Conservation (phyloP, 1,140 invertebrate genomes). For the Dysdera silvatica region DNA sequence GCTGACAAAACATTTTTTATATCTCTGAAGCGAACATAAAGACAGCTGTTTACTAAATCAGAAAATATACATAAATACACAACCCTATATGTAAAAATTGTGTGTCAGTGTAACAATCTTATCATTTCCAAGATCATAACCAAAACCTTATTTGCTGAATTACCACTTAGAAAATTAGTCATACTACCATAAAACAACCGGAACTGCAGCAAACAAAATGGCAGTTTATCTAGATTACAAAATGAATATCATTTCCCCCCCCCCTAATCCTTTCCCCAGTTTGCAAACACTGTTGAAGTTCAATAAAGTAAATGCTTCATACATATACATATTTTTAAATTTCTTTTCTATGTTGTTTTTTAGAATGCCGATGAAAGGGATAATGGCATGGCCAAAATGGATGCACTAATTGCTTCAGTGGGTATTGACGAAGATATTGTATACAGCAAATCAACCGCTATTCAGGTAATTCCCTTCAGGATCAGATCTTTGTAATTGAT, state of each 20-base stretch:
- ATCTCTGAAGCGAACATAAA: too few relatives aligned
- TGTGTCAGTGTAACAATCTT: too few relatives aligned
- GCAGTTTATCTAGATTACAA: background rate
- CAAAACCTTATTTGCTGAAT: too few relatives aligned
- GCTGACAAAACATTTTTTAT: too few relatives aligned
- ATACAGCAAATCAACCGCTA: constrained; percentile 88
- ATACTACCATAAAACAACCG: background rate
- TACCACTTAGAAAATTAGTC: background rate
- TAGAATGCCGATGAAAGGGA: constrained; percentile 64
- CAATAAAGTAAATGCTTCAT: background rate
- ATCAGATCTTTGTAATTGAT: background rate
- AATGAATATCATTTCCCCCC: background rate
- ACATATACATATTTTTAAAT: background rate
- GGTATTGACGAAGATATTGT: constrained; percentile 88
- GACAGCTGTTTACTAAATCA: too few relatives aligned
- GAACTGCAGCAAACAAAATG: background rate
- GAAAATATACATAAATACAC: too few relatives aligned
- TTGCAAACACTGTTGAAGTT: background rate
- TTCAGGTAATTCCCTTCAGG: constrained; percentile 59
- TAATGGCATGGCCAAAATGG: constrained; percentile 74
- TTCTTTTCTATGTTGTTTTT: constrained; percentile 25
- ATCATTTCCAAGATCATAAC: too few relatives aligned
- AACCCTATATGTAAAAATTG: too few relatives aligned
- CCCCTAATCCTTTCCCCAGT: background rate
- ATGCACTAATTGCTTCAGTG: constrained; percentile 81